Evolutionary conservation across 2,888 invertebrate genomes (phyloP).

Genomic region (Antheraea yamamai): DNA sequence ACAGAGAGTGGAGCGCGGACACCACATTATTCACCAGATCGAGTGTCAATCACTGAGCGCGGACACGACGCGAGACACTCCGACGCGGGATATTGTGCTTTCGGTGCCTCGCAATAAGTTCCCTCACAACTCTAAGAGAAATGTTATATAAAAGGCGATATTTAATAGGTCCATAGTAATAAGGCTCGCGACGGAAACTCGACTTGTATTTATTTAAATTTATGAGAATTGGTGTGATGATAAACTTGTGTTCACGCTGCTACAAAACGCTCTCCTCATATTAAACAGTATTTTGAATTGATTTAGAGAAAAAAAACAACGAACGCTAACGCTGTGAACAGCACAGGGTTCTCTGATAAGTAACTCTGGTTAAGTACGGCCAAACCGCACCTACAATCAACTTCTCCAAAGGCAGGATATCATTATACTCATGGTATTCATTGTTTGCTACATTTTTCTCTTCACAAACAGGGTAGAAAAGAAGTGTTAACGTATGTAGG

Average conservation of each 20-base stretch:
- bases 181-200: conserved; percentile 54
- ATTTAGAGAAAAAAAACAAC: not conserved
- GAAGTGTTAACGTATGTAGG: not conserved
- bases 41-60: conserved; percentile 5
- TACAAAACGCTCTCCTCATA: not conserved
- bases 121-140: not conserved
- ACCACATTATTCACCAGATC: conserved; percentile 4
- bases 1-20: conserved; percentile 30
- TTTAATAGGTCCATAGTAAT: conserved; percentile 68
- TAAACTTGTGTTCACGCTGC: conserved; percentile 49
- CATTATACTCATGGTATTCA: not conserved
- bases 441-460: not conserved
- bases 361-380: not conserved
- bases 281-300: not conserved
- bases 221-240: conserved; percentile 44
- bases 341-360: not conserved
- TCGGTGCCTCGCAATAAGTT: not conserved
- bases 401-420: no score
- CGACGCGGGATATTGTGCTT: not conserved
- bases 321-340: not conserved
- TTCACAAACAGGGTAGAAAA: not conserved
- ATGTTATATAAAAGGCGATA: conserved; percentile 27
- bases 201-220: conserved; percentile 70
- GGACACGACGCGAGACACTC: not conserved
- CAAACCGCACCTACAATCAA: not conserved